These are phyloP conservation scores for Rhagoletis zephyria DNA, from an alignment of 1,140 invertebrate species.

Conservation along the genomic window DNA sequence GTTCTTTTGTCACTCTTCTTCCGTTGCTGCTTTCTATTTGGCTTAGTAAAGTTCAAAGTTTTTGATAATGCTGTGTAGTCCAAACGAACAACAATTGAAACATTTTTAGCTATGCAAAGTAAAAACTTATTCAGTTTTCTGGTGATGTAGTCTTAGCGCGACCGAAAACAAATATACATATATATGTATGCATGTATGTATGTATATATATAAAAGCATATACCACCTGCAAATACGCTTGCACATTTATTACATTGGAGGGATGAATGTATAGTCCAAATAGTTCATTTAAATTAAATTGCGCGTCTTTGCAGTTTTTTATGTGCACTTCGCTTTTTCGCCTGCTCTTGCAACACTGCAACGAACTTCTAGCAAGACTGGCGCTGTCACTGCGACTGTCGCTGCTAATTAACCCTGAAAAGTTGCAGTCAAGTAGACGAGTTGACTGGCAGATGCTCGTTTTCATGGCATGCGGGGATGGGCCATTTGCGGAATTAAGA, in stretches of 20 bases:
- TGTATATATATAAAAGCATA: no score
- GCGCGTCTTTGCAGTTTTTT: background rate
- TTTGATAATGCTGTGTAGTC: no score
- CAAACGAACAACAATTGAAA: no score
- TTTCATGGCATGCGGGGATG: background rate
- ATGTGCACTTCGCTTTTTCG: background rate
- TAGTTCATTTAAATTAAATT: constrained; percentile 30
- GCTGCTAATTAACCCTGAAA: constrained; percentile 38
- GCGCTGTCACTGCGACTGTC: background rate
- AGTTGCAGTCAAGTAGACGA: background rate
- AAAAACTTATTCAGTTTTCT: no score
- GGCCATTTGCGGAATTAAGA: background rate
- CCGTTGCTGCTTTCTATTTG: no score
- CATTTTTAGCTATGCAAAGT: no score
- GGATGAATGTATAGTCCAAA: constrained; percentile 22
- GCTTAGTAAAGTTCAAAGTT: no score
- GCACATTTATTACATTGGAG: background rate
- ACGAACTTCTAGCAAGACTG: constrained; percentile 11
- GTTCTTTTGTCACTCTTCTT: no score
- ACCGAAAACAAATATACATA: no score
- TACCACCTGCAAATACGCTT: no score
- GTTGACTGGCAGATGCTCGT: background rate
- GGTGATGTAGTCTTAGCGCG: no score
- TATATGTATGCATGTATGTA: no score
- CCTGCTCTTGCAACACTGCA: background rate